Evolutionary conservation across 2,797 vertebrate species (phyloP).

Genomic region (Chloroceryle amazona): DNA sequence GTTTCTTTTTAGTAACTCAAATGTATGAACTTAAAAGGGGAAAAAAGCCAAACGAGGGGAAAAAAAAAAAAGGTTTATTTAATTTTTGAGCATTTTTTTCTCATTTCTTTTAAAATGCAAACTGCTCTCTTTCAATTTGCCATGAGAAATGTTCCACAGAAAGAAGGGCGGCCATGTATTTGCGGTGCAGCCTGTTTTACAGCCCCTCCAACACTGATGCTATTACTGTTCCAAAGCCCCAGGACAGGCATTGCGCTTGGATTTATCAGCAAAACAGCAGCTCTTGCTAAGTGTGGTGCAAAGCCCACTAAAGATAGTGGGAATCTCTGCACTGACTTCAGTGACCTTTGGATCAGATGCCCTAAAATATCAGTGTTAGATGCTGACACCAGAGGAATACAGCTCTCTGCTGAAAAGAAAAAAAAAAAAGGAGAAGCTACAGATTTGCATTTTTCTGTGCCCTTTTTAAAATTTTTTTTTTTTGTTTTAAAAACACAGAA

Average conservation of each 20-base stretch:
- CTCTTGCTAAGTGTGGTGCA: not conserved
- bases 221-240: not conserved
- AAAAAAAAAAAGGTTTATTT: not conserved
- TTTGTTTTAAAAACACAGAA: not conserved
- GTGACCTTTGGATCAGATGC: not conserved
- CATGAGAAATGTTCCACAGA: not conserved
- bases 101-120: not conserved
- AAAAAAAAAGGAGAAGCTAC: not conserved
- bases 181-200: not conserved
- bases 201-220: not conserved
- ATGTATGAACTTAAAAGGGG: not conserved
- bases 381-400: not conserved
- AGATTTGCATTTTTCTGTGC: not conserved
- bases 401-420: not conserved
- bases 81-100: not conserved
- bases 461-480: not conserved
- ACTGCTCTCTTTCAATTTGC: not conserved
- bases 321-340: not conserved
- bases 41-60: not conserved
- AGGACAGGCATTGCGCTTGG: rapidly evolving
- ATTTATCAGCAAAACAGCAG: not conserved
- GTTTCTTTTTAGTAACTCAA: not conserved
- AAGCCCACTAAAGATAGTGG: not conserved
- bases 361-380: not conserved
- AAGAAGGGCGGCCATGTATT: not conserved